Base-by-base conservation (phyloP, 1,140 invertebrate genomes). In the Agrilus planipennis region DNA sequence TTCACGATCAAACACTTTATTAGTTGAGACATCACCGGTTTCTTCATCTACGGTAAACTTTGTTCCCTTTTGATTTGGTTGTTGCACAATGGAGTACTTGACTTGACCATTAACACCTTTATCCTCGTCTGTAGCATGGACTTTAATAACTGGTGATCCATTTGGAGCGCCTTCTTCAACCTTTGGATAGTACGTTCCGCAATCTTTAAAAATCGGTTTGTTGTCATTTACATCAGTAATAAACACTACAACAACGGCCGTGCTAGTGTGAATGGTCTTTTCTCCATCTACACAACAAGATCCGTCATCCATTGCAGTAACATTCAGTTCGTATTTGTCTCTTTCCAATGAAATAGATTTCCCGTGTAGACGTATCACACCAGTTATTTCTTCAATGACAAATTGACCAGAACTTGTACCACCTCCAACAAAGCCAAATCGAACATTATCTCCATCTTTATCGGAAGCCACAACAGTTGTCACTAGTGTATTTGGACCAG, bases 191-290 rank as follows among this genome's bases (percentile, higher is more conserved):
- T 94, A 94, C 4, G 80, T 89, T 0, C 77, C 76, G 59, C 90
- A 94, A 46, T 93, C 88, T 60, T 90, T 86, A 54, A 95, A 95
- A 18, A 90, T 79, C 0, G 90, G 89, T 53, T 92, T 93, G 57
- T 93, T 93, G 50, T 94, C 89, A 57, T 94, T 95, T 0, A 94
- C 89, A 56, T 95, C 91, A 0, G 90, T 94, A 30, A 95, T 93
- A 53, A 93, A 93, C 0, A 95, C 90, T 1, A 94, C 90, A 2
- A 94, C 89, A 0, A 94, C 86, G n/a, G 89, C 90, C 0, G 89
- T 93, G 15, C 84, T 88, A 0, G 89, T 93, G 54, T 94, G 89
- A 42, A 88, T 84, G 0, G 82, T 89, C 0, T 73, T 65, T 36
- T 82, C 80, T 0, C 89, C 89, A 46, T 89, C 84, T 2, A 79